Evolutionary conservation across 2,888 invertebrate species (phyloP).

Genomic region (Vannuccia rotundouncinata): DNA sequence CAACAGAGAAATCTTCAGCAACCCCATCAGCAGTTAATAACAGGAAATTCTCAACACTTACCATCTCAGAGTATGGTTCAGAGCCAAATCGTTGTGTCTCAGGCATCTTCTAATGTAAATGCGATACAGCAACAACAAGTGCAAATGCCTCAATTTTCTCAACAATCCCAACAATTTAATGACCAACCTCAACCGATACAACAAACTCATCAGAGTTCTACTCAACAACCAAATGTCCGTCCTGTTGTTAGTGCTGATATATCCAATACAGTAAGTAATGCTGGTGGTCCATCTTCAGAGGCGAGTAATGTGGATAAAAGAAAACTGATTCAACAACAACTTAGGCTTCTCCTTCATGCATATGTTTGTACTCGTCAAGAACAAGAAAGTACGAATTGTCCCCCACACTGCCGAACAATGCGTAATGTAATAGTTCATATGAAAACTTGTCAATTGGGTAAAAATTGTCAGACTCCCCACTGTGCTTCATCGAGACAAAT

Average conservation of each 20-base stretch:
- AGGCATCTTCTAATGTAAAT: neutral
- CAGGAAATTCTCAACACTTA: conserved; percentile 3
- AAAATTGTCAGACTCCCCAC: conserved; percentile 67
- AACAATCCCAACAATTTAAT: neutral
- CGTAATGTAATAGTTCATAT: conserved; percentile 96
- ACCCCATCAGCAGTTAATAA: neutral
- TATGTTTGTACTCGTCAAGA: conserved; percentile 96
- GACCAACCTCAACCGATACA: conserved; percentile 25
- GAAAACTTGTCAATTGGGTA: conserved; percentile 87
- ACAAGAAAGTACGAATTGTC: conserved; percentile 67
- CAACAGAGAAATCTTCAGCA: neutral
- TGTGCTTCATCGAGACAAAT: conserved; percentile 98
- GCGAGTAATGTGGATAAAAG: conserved; percentile 86
- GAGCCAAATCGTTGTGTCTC: neutral
- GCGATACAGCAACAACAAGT: neutral
- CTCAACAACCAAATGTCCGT: neutral
- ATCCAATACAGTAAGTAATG: neutral
- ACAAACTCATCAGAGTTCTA: conserved; percentile 28
- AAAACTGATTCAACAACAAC: conserved; percentile 93
- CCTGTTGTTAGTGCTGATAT: neutral
- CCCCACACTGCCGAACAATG: conserved; percentile 98
- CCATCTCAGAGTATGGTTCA: neutral
- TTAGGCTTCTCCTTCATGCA: conserved; percentile 89
- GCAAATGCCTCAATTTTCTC: neutral
- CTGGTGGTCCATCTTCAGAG: conserved; percentile 17